Percentiles rank a stretch among this genome's conserved stretches.
Evolutionary conservation across 2,113 vertebrate species (phyloP).

Genomic region (Isurus oxyrinchus): DNA sequence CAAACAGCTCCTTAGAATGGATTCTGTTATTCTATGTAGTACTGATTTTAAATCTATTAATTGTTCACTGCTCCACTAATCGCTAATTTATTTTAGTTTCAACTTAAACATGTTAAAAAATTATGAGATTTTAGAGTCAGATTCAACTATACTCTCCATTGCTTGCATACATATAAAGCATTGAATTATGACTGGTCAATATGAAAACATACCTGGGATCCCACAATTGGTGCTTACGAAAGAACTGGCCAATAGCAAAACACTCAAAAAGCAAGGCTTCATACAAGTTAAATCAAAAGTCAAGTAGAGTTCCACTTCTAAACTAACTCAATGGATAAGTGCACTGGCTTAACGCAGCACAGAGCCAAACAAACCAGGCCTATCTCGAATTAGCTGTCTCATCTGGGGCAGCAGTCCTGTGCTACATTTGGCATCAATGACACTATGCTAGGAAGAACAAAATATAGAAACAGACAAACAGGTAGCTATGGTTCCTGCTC

Average conservation of each 20-base stretch:
- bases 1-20: background rate
- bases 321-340: background rate
- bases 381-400: background rate
- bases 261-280: background rate
- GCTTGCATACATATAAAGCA: too few species aligned
- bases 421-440: background rate
- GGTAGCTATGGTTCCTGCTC: background rate
- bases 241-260: background rate
- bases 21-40: background rate
- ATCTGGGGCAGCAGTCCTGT: background rate
- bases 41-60: too few species aligned
- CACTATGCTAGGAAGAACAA: background rate
- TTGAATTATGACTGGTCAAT: background rate
- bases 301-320: background rate
- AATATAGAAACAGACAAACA: background rate
- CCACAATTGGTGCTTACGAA: background rate
- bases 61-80: background rate
- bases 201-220: background rate
- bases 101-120: background rate
- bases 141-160: background rate
- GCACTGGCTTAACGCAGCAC: background rate
- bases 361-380: background rate
- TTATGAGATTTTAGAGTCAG: background rate
- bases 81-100: background rate
- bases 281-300: background rate